A percentile compares a stretch with the other conserved stretches of the same genome.
These are phyloP conservation scores for Hyphantria cunea DNA, from an alignment of 1,140 invertebrate genomes.

Conservation along the genomic window DNA sequence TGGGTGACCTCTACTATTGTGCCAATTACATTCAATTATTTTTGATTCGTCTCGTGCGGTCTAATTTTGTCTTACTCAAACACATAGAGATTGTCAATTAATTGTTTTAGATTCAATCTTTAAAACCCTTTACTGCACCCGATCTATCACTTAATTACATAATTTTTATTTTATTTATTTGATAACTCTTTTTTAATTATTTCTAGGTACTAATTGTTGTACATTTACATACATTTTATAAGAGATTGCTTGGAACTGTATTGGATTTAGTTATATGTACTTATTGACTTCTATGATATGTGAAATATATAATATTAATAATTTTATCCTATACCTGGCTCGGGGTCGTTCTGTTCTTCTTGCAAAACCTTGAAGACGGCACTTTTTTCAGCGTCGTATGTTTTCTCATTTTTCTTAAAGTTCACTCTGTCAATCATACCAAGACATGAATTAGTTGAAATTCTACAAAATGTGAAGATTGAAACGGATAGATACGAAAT, in stretches of 20 bases:
- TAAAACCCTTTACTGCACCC: no score
- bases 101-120: neutral
- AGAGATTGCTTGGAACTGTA: neutral
- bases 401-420: conserved; percentile 97
- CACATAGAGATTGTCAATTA: neutral
- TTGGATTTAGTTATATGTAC: no score
- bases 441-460: conserved; percentile 9
- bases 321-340: conserved; percentile 83
- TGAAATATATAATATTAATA: neutral
- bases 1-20: conserved; percentile 50
- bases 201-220: neutral
- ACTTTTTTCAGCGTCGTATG: conserved; percentile 92
- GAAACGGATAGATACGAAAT: no score
- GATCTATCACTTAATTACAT: no score
- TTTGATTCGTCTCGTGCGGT: neutral
- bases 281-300: no score
- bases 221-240: neutral
- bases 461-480: no score
- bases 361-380: conserved; percentile 96
- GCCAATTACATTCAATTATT: conserved; percentile 42
- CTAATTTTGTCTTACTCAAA: neutral
- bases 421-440: conserved; percentile 88
- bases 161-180: no score
- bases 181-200: neutral
- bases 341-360: conserved; percentile 92